Base-by-base conservation (phyloP, 2,888 invertebrate species). In the Cheilosia soror region DNA sequence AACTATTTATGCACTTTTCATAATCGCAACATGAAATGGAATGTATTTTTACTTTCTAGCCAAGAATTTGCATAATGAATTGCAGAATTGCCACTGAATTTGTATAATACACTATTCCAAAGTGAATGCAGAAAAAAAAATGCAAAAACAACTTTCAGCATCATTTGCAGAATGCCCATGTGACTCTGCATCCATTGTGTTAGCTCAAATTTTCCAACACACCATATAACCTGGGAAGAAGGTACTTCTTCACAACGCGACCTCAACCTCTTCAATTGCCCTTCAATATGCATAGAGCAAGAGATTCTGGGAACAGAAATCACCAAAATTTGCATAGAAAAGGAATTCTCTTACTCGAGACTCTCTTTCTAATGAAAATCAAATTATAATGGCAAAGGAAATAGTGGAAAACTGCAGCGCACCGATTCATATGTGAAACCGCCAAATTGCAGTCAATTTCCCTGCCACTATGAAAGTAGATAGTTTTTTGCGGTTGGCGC, bases 191-290 rank as follows among this genome's bases (percentile, higher is more conserved):
- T 4, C 63, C n/a, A 80, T 80, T 84, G 80, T 84, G 7, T 66
- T 29, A 42, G 15, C 5, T 65, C 40, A 80, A 79, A 79, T 79
- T 79, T 71, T 58, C 60, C 79, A 69, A 84, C 75, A 79, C 69
- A 63, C 47, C 55, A 65, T 58, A 37, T 20, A 25, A 5, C 31
- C 9, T 9, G 27, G 33, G 15, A 60, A 58, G 33, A 44, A 77
- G 49, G 20, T 40, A 55, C 29, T 65, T 44, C 27, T 31, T 25
- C 47, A 31, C 44, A 20, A 27, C 37, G 15, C 51, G 73, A 80
- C 84, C 80, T 76, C 84, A 75, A 80, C 84, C 75, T 84, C 75
- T 71, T 76, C 84, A 75, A 80, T 76, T 76, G 80, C 84, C 84
- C 80, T 84, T 80, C 84, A 76, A 80, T 75, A 60, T 63, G 49